These are phyloP conservation scores for Beris chalybata DNA, from an alignment of 2,888 invertebrate genomes.

Conservation along the genomic window DNA sequence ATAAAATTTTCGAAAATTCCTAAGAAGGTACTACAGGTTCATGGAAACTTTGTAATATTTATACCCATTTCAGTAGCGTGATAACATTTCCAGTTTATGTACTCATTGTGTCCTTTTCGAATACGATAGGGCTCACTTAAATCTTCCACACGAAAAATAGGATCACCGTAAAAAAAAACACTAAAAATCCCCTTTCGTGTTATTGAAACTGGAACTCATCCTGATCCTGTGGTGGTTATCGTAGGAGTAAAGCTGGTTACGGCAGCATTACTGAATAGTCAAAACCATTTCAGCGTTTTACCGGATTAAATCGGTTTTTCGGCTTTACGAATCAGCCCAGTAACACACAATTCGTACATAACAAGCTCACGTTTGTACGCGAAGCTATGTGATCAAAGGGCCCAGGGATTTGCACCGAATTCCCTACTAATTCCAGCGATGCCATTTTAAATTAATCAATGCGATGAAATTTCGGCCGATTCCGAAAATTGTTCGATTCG, in stretches of 20 bases:
- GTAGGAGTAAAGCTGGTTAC: not conserved
- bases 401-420: slow-evolving; percentile 22
- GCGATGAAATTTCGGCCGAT: too few species aligned
- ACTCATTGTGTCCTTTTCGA: too few species aligned
- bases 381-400: slow-evolving; percentile 10
- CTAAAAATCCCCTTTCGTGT: slow-evolving; percentile 5
- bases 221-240: not conserved
- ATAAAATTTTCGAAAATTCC: too few species aligned
- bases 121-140: too few species aligned
- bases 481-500: too few species aligned
- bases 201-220: not conserved
- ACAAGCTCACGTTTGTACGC: slow-evolving; percentile 9
- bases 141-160: too few species aligned
- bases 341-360: slow-evolving; percentile 18
- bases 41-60: too few species aligned
- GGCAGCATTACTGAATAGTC: not conserved
- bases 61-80: too few species aligned
- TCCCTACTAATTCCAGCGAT: not conserved
- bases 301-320: slow-evolving; percentile 24
- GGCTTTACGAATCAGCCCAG: slow-evolving; percentile 12
- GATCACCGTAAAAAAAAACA: not conserved
- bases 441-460: too few species aligned
- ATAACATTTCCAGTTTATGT: too few species aligned
- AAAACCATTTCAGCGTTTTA: slow-evolving; percentile 6
- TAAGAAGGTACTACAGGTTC: too few species aligned